Percentiles rank a stretch among this genome's conserved stretches.
These are phyloP conservation scores for Drosophila mayri DNA, from an alignment of 1,140 invertebrate species.

Conservation along the genomic window DNA sequence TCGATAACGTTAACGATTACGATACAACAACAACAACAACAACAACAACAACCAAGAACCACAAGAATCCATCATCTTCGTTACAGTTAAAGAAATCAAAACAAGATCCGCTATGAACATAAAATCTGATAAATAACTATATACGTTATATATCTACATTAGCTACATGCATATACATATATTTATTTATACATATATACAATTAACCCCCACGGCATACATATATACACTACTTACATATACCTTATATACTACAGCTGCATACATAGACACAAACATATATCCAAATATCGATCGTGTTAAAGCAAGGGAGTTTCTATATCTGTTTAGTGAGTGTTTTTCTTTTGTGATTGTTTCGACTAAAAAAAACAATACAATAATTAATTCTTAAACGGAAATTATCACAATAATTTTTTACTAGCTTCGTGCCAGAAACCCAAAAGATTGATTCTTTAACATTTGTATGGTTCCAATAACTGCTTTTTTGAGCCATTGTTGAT, in stretches of 20 bases:
- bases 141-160: conserved; percentile 49
- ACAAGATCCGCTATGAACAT: conserved; percentile 28
- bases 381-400: too few relatives aligned
- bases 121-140: conserved; percentile 47
- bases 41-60: conserved; percentile 47
- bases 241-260: conserved; percentile 31
- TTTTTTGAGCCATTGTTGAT: neutral
- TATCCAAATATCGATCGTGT: conserved; percentile 18
- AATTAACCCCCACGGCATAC: conserved; percentile 50
- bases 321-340: neutral
- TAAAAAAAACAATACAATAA: neutral
- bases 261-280: conserved; percentile 19
- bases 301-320: conserved; percentile 11
- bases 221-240: conserved; percentile 40
- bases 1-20: conserved; percentile 66
- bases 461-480: neutral
- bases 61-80: conserved; percentile 56
- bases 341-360: neutral
- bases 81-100: conserved; percentile 39
- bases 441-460: neutral
- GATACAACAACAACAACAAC: conserved; percentile 46
- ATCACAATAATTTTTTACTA: neutral
- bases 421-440: neutral
- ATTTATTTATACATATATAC: conserved; percentile 51
- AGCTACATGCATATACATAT: conserved; percentile 44